Evolutionary conservation across 2,113 vertebrate genomes (phyloP), one percentile per base, ranked within the genome.

Genomic region (Spea bombifrons): DNA sequence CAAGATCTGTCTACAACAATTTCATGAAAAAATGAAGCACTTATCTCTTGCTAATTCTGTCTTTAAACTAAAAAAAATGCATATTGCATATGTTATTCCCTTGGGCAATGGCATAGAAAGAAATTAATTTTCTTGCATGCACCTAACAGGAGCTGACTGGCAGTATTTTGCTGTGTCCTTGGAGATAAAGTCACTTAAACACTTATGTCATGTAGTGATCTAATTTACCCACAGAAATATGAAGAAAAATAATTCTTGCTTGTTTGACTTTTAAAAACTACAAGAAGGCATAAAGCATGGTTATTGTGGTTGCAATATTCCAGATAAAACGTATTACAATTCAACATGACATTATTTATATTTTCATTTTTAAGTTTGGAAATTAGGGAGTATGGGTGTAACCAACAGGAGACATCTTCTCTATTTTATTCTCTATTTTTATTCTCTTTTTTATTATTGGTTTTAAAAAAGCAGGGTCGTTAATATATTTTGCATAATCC

Each of bases 81-180:
- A 72, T 73, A 73, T 69, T 79, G 49, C 64, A n/a, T 73, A 63
- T 65, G 70, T 66, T 72, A 64, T 79, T 79, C 76, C 76, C 76
- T 79, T 79, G 76, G 76, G 76, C 76, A 79, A 79, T 79, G 70
- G 61, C 76, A 79, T 50, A 72, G 70, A 70, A 57, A 79, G 59
- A 79, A 79, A 79, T 79, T 72, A 66, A 79, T 79, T 78, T 79
- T 79, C 76, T 64, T 71, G 47, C 66, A 49, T 79, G 71, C 70
- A 73, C 69, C 76, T 79, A 79, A 73, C 69, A 71, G 61, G 66
- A 79, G 76, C 68, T 71, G 76, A 73, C 76, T 79, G 68, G 55
- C 61, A 73, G 50, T 79, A 69, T 79, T 66, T 53, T 63, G 55
- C 59, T 72, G 61, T 79, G 76, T 72, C 76, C 76, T 79, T 79